A percentile compares a stretch with the other conserved stretches of the same genome.
Evolutionary conservation across 2,797 vertebrate genomes (phyloP).

Genomic region (Siniperca obscura): DNA sequence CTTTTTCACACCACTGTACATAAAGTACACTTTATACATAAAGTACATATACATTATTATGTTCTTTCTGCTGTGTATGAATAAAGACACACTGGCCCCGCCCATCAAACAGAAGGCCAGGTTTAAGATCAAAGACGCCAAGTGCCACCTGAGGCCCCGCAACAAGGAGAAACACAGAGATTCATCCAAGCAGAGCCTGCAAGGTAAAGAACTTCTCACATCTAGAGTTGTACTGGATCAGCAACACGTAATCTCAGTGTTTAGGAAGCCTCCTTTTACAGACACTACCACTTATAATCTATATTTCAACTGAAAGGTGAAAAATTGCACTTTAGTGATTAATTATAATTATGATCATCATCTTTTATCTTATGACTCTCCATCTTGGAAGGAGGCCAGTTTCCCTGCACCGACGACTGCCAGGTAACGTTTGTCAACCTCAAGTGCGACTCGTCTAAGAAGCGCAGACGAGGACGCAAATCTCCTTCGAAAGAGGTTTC

Average conservation of each 20-base stretch:
- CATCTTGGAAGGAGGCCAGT: slow-evolving; percentile 50
- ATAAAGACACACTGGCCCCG: slow-evolving; percentile 84
- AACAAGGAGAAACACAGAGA: slow-evolving; percentile 91
- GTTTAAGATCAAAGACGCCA: slow-evolving; percentile 96
- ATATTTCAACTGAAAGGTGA: background rate
- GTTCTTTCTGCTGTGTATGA: slow-evolving; percentile 37
- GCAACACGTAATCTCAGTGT: background rate
- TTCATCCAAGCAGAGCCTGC: slow-evolving; percentile 81
- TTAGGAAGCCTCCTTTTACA: background rate
- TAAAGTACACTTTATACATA: background rate
- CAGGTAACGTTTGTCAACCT: slow-evolving; percentile 94
- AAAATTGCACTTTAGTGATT: background rate
- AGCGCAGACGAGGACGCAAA: slow-evolving; percentile 92
- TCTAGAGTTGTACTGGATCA: background rate
- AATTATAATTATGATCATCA: background rate
- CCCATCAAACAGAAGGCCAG: slow-evolving; percentile 94
- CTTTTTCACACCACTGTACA: too few relatives aligned
- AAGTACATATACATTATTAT: background rate
- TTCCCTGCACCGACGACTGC: slow-evolving; percentile 91
- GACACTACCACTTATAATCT: background rate
- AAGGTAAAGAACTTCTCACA: slow-evolving; percentile 81
- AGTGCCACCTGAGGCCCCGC: slow-evolving; percentile 92
- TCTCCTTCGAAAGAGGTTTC: slow-evolving; percentile 95
- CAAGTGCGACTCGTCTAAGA: slow-evolving; percentile 97
- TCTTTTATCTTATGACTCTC: background rate